A percentile compares a stretch with the other conserved stretches of the same genome.
Conservation (phyloP, 2,888 invertebrate genomes). For the Galerucella pusilla region DNA sequence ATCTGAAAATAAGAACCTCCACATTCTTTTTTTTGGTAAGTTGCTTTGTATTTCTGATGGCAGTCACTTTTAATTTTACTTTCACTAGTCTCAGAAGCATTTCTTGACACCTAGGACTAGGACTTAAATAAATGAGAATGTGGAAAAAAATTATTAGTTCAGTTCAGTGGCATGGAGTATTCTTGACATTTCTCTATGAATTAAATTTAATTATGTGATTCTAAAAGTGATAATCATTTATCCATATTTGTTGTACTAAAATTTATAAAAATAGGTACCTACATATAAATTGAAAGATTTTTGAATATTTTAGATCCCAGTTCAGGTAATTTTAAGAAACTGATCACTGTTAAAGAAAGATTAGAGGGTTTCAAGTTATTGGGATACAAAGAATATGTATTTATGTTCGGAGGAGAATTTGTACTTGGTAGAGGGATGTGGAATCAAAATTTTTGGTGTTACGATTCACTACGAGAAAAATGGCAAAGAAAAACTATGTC, state of each 20-base stretch:
- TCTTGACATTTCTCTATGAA: too few relatives aligned
- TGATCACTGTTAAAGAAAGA: slow-evolving; percentile 43
- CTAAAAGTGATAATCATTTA: too few relatives aligned
- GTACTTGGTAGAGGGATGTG: slow-evolving; percentile 58
- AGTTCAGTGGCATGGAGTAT: too few relatives aligned
- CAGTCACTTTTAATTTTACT: too few relatives aligned
- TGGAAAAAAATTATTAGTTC: too few relatives aligned
- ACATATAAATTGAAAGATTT: neutral
- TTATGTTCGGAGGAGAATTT: slow-evolving; percentile 61
- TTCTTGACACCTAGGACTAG: too few relatives aligned
- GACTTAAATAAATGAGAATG: too few relatives aligned
- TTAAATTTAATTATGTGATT: too few relatives aligned
- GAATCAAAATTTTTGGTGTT: slow-evolving; percentile 60
- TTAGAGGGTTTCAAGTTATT: slow-evolving; percentile 56
- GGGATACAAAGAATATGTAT: slow-evolving; percentile 59
- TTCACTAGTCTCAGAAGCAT: too few relatives aligned
- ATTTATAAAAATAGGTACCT: neutral
- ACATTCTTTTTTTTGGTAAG: slow-evolving; percentile 49
- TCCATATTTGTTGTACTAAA: neutral
- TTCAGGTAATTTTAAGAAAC: slow-evolving; percentile 40
- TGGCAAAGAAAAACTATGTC: slow-evolving; percentile 58
- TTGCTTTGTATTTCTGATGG: neutral
- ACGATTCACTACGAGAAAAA: slow-evolving; percentile 55
- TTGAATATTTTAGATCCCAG: slow-evolving; percentile 40
- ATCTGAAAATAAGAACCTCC: slow-evolving; percentile 28